These are phyloP conservation scores for Lytechinus pictus DNA, from an alignment of 35 echinoderm and acorn worm species.

Conservation along the genomic window DNA sequence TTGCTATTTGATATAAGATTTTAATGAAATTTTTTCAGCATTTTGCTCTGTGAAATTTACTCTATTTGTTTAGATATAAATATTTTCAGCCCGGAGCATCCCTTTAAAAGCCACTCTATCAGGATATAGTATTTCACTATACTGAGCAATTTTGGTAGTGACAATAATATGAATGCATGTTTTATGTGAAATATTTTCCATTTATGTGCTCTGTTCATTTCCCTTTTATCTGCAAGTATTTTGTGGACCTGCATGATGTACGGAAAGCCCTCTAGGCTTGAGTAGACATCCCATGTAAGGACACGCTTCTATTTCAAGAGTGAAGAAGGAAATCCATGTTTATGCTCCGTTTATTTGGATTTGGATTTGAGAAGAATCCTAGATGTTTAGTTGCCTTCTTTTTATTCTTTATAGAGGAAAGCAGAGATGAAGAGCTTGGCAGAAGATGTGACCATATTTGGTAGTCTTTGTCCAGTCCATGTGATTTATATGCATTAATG, in stretches of 20 bases:
- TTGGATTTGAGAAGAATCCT: slow-evolving; percentile 33
- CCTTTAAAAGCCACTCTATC: too few relatives aligned
- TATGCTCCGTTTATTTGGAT: slow-evolving; percentile 27
- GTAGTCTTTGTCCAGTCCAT: not conserved
- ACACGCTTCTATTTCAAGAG: slow-evolving; percentile 11
- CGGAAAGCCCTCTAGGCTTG: not conserved
- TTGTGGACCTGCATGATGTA: not conserved
- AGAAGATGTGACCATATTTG: slow-evolving; percentile 21
- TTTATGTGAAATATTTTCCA: not conserved
- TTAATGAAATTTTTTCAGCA: too few relatives aligned
- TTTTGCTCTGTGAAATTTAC: too few relatives aligned
- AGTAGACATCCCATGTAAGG: not conserved
- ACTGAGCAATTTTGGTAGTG: not conserved
- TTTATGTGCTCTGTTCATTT: not conserved
- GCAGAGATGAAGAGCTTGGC: not conserved
- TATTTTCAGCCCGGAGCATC: too few relatives aligned
- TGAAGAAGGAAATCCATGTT: not conserved
- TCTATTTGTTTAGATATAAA: too few relatives aligned
- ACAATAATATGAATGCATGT: not conserved
- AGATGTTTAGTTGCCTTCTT: slow-evolving; percentile 29
- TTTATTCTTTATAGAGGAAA: not conserved
- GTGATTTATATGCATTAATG: not conserved
- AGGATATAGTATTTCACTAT: too few relatives aligned
- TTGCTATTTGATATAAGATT: too few relatives aligned
- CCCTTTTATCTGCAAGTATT: not conserved